Conservation (phyloP, 2,888 invertebrate species). For the Drosophila robusta region DNA sequence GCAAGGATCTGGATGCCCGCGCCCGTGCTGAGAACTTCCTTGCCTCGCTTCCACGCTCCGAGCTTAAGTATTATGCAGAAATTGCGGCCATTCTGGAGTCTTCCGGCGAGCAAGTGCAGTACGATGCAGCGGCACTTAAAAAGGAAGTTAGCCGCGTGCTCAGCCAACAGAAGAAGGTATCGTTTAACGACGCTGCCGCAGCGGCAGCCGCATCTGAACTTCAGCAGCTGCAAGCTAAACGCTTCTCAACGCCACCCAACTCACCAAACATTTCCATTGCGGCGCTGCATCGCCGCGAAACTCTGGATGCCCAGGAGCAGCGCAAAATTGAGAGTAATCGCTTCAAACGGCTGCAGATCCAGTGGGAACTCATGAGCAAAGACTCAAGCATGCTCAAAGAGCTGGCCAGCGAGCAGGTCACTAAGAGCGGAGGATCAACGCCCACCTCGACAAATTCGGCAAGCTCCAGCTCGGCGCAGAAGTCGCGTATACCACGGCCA, state of each 20-base stretch:
- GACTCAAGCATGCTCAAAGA: slow-evolving; percentile 85
- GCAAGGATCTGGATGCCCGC: slow-evolving; percentile 84
- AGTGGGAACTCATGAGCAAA: slow-evolving; percentile 85
- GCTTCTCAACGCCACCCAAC: slow-evolving; percentile 89
- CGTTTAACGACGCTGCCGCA: slow-evolving; percentile 79
- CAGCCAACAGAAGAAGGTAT: slow-evolving; percentile 85
- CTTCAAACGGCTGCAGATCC: slow-evolving; percentile 85
- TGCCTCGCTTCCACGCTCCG: slow-evolving; percentile 84
- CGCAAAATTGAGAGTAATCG: slow-evolving; percentile 85
- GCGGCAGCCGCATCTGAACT: slow-evolving; percentile 35
- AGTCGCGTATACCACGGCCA: slow-evolving; percentile 85
- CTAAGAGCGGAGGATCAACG: slow-evolving; percentile 85
- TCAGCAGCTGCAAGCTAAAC: slow-evolving; percentile 59
- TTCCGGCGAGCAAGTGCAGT: slow-evolving; percentile 77
- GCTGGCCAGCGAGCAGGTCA: slow-evolving; percentile 83
- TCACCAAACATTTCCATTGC: slow-evolving; percentile 90
- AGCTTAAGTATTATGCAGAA: slow-evolving; percentile 85
- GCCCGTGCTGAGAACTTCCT: slow-evolving; percentile 84
- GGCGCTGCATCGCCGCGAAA: slow-evolving; percentile 62
- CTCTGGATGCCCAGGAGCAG: slow-evolving; percentile 80
- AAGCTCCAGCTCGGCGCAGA: slow-evolving; percentile 72
- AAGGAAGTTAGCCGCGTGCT: slow-evolving; percentile 85
- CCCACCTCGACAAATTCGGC: slow-evolving; percentile 82
- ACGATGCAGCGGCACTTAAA: slow-evolving; percentile 84
- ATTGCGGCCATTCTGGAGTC: slow-evolving; percentile 85